Percentiles rank a stretch among this genome's conserved stretches.
Evolutionary conservation across 2,113 vertebrate genomes (phyloP).

Genomic region (Merops nubicus): DNA sequence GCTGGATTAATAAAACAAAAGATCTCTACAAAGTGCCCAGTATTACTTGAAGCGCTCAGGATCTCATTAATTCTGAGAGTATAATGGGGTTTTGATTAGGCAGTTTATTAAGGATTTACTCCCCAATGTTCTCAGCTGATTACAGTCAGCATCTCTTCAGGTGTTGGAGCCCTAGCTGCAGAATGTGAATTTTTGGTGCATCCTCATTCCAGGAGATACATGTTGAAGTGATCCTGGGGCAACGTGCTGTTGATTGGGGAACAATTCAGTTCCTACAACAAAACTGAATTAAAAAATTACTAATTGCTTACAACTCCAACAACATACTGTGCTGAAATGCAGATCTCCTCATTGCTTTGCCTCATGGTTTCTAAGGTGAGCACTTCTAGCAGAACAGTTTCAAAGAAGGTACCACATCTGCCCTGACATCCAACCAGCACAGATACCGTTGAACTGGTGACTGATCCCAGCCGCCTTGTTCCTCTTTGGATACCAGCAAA

Average conservation of each 20-base stretch:
- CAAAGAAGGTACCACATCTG: not conserved
- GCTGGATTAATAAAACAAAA: not conserved
- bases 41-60: slow-evolving; percentile 12
- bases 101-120: slow-evolving; percentile 1
- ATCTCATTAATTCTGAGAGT: not conserved
- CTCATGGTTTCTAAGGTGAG: not conserved
- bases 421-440: not conserved
- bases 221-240: not conserved
- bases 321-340: not conserved
- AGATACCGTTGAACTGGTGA: not conserved
- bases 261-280: fast-evolving
- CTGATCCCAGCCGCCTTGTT: too few relatives aligned
- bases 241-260: not conserved
- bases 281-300: not conserved
- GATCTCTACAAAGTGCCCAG: not conserved
- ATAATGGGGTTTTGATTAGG: slow-evolving; percentile 1
- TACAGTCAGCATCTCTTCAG: not conserved
- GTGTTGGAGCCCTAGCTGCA: not conserved
- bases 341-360: too few relatives aligned
- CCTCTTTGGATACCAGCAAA: not conserved
- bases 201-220: not conserved
- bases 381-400: not conserved
- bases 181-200: not conserved
- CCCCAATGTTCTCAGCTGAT: not conserved
- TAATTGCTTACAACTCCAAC: not conserved